A percentile compares a stretch with the other conserved stretches of the same genome.
These are phyloP conservation scores for Trypoxylon attenuatum DNA, from an alignment of 2,888 invertebrate species.

Conservation along the genomic window DNA sequence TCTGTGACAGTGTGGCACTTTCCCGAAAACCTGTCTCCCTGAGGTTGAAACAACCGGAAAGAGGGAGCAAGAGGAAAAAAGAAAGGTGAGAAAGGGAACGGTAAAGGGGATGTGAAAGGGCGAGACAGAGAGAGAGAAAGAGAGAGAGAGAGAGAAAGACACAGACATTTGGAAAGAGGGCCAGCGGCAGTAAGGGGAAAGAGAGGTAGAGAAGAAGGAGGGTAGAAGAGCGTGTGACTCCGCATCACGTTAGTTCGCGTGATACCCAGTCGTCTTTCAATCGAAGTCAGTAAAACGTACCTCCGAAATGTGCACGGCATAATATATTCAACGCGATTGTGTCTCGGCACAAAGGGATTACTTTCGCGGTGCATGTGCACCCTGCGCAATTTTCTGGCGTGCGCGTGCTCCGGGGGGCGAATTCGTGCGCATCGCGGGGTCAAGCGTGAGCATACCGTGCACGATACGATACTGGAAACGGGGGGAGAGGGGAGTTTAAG, in stretches of 20 bases:
- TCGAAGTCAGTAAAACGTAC: constrained; percentile 56
- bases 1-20: constrained; percentile 14
- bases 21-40: neutral
- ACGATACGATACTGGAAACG: neutral
- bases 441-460: constrained; percentile 5
- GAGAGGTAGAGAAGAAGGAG: neutral
- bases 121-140: neutral
- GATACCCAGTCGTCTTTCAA: constrained; percentile 60
- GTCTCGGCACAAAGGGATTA: constrained; percentile 37
- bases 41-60: neutral
- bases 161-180: neutral
- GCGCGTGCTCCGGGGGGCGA: neutral
- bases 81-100: neutral
- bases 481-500: neutral
- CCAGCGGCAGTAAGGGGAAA: neutral
- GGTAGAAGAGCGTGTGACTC: constrained; percentile 31
- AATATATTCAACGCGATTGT: constrained; percentile 54
- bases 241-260: constrained; percentile 58
- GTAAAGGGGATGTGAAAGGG: neutral
- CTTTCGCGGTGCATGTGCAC: constrained; percentile 24
- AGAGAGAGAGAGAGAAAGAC: neutral
- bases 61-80: neutral
- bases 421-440: constrained; percentile 7
- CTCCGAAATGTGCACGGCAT: constrained; percentile 53
- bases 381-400: constrained; percentile 2